Conservation (phyloP, 2,113 vertebrate genomes). For the Astur gentilis region DNA sequence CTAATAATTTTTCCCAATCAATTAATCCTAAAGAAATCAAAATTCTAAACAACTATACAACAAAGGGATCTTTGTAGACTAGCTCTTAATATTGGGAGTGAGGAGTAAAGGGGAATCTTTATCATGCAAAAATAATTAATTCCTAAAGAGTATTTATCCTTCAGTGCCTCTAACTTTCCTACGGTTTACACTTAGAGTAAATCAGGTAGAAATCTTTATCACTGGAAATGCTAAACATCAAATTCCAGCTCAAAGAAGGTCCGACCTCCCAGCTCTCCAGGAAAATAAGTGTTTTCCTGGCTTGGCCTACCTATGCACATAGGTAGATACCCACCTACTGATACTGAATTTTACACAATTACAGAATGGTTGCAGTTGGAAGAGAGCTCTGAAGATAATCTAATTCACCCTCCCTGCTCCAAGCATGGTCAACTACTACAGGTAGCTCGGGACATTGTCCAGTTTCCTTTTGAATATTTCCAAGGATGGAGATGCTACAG, state of each 20-base stretch:
- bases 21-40: neutral
- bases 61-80: neutral
- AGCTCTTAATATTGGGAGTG: neutral
- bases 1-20: neutral
- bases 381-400: neutral
- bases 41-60: neutral
- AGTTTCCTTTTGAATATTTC: neutral
- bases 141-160: neutral
- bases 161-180: neutral
- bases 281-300: neutral
- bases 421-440: neutral
- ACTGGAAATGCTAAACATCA: neutral
- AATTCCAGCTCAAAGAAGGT: neutral
- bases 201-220: neutral
- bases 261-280: neutral
- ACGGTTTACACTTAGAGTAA: neutral
- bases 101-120: neutral
- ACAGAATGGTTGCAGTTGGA: neutral
- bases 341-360: neutral
- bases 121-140: neutral
- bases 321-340: neutral
- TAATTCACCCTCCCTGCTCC: neutral
- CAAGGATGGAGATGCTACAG: neutral
- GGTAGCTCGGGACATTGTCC: neutral
- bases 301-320: fast-evolving